Evolutionary conservation across 2,888 invertebrate genomes (phyloP).

Genomic region (Bruchidius siliquastri): DNA sequence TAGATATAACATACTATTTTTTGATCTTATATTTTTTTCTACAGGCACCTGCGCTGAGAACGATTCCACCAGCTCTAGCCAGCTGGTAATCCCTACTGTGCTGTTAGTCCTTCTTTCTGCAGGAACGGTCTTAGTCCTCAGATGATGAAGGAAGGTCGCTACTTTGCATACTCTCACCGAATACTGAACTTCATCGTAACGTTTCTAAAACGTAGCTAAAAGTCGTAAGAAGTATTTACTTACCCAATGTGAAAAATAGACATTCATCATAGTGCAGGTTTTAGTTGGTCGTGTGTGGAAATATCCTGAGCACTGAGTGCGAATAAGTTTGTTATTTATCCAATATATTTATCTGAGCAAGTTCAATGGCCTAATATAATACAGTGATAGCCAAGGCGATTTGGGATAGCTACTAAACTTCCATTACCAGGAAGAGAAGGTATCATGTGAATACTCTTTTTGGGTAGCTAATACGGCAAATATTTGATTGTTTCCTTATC

Average conservation of each 20-base stretch:
- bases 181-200: constrained; percentile 25
- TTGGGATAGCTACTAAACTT: background rate
- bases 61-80: constrained; percentile 27
- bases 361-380: background rate
- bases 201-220: background rate
- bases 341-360: background rate
- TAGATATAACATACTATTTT: too few relatives aligned
- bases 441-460: too few relatives aligned
- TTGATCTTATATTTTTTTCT: too few relatives aligned
- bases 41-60: constrained; percentile 36
- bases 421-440: too few relatives aligned
- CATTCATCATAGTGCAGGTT: background rate
- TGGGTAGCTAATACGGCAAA: too few relatives aligned
- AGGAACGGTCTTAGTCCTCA: constrained; percentile 29
- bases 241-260: background rate
- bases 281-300: background rate
- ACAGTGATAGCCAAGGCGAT: background rate
- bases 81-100: constrained; percentile 30
- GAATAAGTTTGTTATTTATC: background rate
- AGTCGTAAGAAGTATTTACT: background rate
- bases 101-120: constrained; percentile 29
- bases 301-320: background rate
- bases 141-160: constrained; percentile 37
- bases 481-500: too few relatives aligned
- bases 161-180: constrained; percentile 33